Conservation (phyloP, 2,888 invertebrate genomes). For the Microplitis manilae region DNA sequence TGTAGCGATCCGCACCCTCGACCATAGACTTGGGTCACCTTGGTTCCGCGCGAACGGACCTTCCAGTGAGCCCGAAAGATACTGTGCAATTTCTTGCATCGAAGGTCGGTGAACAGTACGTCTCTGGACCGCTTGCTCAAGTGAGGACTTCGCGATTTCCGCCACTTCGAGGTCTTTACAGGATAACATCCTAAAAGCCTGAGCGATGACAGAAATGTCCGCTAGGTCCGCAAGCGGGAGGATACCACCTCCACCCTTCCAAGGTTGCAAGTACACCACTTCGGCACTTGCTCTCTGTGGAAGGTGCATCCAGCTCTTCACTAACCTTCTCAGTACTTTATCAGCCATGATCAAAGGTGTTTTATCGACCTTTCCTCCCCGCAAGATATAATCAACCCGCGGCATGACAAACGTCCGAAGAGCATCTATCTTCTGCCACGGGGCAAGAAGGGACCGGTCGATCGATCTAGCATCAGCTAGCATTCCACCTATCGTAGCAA, state of each 20-base stretch:
- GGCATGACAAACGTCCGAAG: slow-evolving; percentile 55
- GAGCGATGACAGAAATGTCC: slow-evolving; percentile 56
- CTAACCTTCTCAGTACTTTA: slow-evolving; percentile 46
- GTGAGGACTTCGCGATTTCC: slow-evolving; percentile 48
- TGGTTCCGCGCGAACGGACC: slow-evolving; percentile 47
- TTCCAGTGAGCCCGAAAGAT: slow-evolving; percentile 52
- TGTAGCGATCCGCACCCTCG: slow-evolving; percentile 51
- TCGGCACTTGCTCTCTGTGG: slow-evolving; percentile 59
- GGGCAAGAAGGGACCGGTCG: slow-evolving; percentile 44
- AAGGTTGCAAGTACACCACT: slow-evolving; percentile 51
- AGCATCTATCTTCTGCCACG: slow-evolving; percentile 51
- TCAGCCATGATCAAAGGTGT: slow-evolving; percentile 52
- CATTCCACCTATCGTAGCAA: slow-evolving; percentile 49
- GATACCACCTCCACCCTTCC: slow-evolving; percentile 57
- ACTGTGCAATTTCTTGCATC: slow-evolving; percentile 50
- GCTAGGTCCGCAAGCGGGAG: slow-evolving; percentile 58
- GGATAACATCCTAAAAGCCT: slow-evolving; percentile 59
- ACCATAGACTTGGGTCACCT: slow-evolving; percentile 50
- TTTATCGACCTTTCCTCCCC: slow-evolving; percentile 55
- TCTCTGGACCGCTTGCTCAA: slow-evolving; percentile 45
- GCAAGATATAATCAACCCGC: slow-evolving; percentile 55
- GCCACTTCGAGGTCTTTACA: slow-evolving; percentile 50
- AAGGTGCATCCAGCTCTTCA: slow-evolving; percentile 59
- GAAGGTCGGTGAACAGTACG: slow-evolving; percentile 35
- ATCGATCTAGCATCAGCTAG: slow-evolving; percentile 42